phyloP scores from a whole-genome alignment of 2,113 vertebrate genomes.

The Silurus meridionalis region DNA sequence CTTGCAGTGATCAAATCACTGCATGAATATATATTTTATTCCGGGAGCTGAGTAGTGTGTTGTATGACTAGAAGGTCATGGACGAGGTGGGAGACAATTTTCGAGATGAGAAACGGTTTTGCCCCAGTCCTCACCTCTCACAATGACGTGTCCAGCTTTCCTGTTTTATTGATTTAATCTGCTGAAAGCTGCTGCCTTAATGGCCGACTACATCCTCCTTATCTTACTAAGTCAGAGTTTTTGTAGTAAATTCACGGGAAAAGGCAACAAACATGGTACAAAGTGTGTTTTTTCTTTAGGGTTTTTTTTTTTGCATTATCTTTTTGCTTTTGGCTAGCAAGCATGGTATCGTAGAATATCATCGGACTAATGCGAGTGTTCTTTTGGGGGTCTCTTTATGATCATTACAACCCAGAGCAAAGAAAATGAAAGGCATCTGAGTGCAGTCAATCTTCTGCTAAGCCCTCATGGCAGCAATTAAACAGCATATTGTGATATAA shows the following conservation, averaged over 20 bases:
- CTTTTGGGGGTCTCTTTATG: neutral
- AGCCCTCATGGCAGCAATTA: no score
- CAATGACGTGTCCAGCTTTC: neutral
- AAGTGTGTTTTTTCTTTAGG: neutral
- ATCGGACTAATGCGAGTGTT: neutral
- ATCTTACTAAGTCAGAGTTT: neutral
- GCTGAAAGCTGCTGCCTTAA: neutral
- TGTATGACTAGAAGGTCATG: neutral
- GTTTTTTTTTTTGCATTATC: no score
- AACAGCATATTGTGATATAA: no score
- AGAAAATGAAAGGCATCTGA: neutral
- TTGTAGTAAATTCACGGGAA: neutral
- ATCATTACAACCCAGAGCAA: neutral
- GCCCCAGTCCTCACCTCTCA: neutral
- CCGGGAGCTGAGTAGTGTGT: neutral
- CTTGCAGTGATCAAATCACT: no score
- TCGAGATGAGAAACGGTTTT: neutral
- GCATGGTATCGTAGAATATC: neutral
- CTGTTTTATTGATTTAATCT: neutral
- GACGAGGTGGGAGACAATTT: neutral
- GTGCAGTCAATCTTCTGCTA: no score
- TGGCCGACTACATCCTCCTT: neutral
- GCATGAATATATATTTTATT: no score
- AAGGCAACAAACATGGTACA: neutral
- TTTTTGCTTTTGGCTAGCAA: neutral